Percentiles rank a stretch among this genome's conserved stretches.
phyloP scores from a whole-genome alignment of 2,797 vertebrate genomes.

The Artibeus jamaicensis region DNA sequence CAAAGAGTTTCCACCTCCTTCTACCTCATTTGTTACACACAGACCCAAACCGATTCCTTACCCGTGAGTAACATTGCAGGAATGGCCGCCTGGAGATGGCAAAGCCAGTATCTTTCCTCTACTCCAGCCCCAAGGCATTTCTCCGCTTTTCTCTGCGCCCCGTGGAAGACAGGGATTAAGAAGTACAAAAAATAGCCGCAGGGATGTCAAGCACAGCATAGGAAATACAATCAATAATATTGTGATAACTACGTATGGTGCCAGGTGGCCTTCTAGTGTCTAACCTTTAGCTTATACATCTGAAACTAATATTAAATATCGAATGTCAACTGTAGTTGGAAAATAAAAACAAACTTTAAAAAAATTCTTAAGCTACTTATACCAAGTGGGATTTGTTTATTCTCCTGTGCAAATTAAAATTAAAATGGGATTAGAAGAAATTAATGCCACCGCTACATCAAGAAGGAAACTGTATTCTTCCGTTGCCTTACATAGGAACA shows the following conservation, averaged over 20 bases:
- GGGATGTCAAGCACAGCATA: not conserved
- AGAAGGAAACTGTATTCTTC: not conserved
- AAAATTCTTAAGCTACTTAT: not conserved
- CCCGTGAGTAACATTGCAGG: not conserved
- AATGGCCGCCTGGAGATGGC: not conserved
- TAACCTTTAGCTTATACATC: not conserved
- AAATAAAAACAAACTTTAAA: not conserved
- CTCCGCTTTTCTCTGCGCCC: not conserved
- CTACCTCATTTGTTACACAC: not conserved
- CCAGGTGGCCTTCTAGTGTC: too few relatives aligned
- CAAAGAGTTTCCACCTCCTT: not conserved
- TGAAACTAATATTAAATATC: not conserved
- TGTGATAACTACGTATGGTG: not conserved
- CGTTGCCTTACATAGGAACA: not conserved
- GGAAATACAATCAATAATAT: not conserved
- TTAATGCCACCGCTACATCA: not conserved
- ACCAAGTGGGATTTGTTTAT: not conserved
- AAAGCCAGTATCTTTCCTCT: not conserved
- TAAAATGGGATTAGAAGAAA: not conserved
- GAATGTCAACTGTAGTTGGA: not conserved
- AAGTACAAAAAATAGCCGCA: not conserved
- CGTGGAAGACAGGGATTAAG: rapidly evolving
- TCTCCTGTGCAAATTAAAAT: not conserved
- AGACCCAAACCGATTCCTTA: not conserved
- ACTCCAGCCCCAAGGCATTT: not conserved